Conservation (phyloP, 1,140 invertebrate genomes). For the Habropoda laboriosa region DNA sequence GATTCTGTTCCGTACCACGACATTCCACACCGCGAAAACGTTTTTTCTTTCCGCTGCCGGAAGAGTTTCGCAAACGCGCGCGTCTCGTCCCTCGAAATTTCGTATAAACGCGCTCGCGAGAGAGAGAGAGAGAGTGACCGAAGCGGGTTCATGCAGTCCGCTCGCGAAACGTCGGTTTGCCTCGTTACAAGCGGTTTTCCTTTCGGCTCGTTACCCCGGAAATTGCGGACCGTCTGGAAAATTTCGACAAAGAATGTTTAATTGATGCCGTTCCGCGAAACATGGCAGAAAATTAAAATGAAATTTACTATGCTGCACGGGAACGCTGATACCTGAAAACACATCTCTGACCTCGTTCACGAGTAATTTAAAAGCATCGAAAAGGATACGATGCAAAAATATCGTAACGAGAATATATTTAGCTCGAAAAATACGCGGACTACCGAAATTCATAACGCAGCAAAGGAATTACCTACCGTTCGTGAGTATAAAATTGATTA, state of each 20-base stretch:
- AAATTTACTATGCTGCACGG: neutral
- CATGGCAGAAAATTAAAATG: slow-evolving; percentile 20
- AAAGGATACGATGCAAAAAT: too few species aligned
- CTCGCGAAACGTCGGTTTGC: slow-evolving; percentile 20
- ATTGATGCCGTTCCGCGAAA: slow-evolving; percentile 12
- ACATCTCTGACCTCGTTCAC: too few species aligned
- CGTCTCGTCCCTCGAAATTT: neutral
- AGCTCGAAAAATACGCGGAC: too few species aligned
- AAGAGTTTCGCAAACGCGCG: neutral
- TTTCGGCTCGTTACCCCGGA: slow-evolving; percentile 41
- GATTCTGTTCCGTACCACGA: neutral
- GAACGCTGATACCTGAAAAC: neutral
- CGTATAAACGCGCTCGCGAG: neutral
- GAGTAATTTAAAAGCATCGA: too few species aligned
- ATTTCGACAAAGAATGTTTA: slow-evolving; percentile 44
- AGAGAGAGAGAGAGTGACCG: neutral
- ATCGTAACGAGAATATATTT: too few species aligned
- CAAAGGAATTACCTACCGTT: too few species aligned
- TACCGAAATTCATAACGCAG: too few species aligned
- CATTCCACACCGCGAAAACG: neutral
- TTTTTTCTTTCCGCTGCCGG: neutral
- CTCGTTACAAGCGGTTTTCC: slow-evolving; percentile 42
- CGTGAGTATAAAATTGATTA: too few species aligned
- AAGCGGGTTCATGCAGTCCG: slow-evolving; percentile 20
- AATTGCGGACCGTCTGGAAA: slow-evolving; percentile 37